These are phyloP conservation scores for Thymelicus acteon DNA, from an alignment of 2,888 invertebrate genomes.

Conservation along the genomic window DNA sequence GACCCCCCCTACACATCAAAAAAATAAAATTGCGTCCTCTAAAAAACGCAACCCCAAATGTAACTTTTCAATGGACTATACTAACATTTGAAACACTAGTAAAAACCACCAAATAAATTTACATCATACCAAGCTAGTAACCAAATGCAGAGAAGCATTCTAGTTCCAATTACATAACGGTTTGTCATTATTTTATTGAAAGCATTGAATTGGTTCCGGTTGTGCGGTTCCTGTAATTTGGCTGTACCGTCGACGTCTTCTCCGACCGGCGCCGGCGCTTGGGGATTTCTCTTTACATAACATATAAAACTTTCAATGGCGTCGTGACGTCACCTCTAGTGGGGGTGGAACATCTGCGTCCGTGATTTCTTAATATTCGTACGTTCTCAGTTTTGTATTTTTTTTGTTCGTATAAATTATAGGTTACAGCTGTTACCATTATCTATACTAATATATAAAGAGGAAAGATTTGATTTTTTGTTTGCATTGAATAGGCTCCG, in stretches of 20 bases:
- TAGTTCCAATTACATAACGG: constrained; percentile 33
- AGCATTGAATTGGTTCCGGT: constrained; percentile 45
- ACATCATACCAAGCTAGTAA: not conserved
- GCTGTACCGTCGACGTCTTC: constrained; percentile 36
- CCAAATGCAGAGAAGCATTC: constrained; percentile 1
- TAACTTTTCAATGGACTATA: too few species aligned
- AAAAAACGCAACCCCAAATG: too few species aligned
- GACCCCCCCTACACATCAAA: too few species aligned
- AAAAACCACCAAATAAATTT: not conserved
- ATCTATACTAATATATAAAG: too few species aligned
- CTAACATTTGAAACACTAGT: too few species aligned
- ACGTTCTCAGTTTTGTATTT: too few species aligned
- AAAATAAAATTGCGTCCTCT: too few species aligned
- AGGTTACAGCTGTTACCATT: too few species aligned
- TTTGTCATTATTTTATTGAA: constrained; percentile 31
- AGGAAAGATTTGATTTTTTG: too few species aligned
- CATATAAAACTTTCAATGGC: constrained; percentile 33
- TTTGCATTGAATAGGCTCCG: too few species aligned
- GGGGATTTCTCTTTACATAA: constrained; percentile 50
- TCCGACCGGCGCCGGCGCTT: constrained; percentile 31
- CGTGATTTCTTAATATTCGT: too few species aligned
- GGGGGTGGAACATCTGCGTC: not conserved
- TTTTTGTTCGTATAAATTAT: too few species aligned
- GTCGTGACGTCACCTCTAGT: constrained; percentile 9
- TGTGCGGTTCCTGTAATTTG: constrained; percentile 43